Percentiles rank a stretch among this genome's conserved stretches.
phyloP scores from a whole-genome alignment of 1,140 invertebrate genomes.

The Adelges cooleyi region DNA sequence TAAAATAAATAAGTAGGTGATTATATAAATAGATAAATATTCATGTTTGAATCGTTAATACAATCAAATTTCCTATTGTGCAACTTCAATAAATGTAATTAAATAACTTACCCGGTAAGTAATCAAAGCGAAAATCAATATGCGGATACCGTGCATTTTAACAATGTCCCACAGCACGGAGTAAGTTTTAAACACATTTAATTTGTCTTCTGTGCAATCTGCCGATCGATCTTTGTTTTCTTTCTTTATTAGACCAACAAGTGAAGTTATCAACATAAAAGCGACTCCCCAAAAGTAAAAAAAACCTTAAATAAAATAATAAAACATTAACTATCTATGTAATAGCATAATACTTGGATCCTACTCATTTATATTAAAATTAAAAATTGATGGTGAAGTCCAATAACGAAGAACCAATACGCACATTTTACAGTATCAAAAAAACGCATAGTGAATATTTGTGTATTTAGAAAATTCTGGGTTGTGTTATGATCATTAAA shows the following conservation, averaged over 20 bases:
- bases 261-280: slow-evolving; percentile 66
- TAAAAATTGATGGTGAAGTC: no score
- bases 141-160: background rate
- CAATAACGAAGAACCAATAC: no score
- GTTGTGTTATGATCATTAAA: no score
- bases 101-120: background rate
- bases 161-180: slow-evolving; percentile 19
- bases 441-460: no score
- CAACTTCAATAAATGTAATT: background rate
- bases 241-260: slow-evolving; percentile 1
- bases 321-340: no score
- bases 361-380: no score
- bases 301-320: slow-evolving; percentile 52
- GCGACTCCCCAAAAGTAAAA: slow-evolving; percentile 89
- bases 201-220: background rate
- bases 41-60: no score
- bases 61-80: no score
- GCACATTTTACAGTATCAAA: no score
- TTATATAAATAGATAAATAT: background rate
- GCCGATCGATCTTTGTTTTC: background rate
- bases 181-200: background rate
- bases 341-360: no score
- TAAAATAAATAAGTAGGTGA: no score
- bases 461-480: no score
- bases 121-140: background rate